A percentile compares a stretch with the other conserved stretches of the same genome.
Evolutionary conservation across 2,113 vertebrate genomes (phyloP).

Genomic region (Tringa solitaria): DNA sequence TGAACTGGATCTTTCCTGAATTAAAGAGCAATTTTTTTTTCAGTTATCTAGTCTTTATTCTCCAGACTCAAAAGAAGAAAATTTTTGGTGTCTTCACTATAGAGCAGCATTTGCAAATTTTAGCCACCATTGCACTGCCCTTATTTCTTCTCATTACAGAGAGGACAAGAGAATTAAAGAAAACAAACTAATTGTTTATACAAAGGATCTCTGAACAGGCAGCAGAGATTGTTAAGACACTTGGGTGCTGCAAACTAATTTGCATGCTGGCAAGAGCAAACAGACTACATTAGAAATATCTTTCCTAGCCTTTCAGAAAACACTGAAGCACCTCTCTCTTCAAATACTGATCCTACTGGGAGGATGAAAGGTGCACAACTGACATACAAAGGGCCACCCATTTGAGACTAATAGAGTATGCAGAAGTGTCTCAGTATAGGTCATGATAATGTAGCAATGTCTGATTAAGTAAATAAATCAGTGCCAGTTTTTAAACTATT

Average conservation of each 20-base stretch:
- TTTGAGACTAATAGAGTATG: background rate
- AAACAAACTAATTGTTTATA: background rate
- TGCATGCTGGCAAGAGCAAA: background rate
- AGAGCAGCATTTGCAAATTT: background rate
- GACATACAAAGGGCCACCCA: background rate
- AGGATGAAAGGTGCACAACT: background rate
- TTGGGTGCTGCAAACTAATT: background rate
- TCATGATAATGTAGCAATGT: background rate
- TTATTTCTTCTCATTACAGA: background rate
- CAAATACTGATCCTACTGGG: background rate
- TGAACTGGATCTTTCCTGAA: background rate
- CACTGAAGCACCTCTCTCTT: background rate
- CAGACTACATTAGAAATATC: background rate
- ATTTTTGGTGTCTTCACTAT: background rate
- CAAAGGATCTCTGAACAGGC: background rate
- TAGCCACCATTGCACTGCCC: background rate
- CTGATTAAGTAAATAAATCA: slow-evolving; percentile 4
- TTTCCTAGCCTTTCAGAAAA: background rate
- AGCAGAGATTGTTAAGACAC: background rate
- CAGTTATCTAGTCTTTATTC: background rate
- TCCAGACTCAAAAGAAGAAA: background rate
- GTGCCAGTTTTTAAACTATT: background rate
- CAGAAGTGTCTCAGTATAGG: background rate
- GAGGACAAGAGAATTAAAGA: background rate
- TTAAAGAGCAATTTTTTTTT: background rate